Evolutionary conservation across 2,797 vertebrate species (phyloP).

Genomic region (Artibeus lituratus): DNA sequence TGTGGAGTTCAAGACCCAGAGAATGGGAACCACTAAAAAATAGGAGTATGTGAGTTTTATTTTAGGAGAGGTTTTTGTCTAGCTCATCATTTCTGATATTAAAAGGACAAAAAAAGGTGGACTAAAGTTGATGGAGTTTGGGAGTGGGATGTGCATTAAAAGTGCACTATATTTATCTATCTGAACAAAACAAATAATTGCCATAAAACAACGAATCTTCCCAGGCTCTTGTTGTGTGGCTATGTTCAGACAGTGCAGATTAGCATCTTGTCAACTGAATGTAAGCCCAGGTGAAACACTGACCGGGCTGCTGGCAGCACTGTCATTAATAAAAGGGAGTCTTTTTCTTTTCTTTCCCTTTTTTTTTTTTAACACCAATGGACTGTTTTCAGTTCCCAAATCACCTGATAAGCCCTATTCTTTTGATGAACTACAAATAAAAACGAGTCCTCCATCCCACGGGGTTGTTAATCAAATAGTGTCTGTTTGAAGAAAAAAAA

Average conservation of each 20-base stretch:
- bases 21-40: background rate
- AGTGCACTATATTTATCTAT: background rate
- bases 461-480: constrained; percentile 55
- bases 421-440: constrained; percentile 67
- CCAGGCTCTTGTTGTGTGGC: background rate
- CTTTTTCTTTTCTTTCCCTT: background rate
- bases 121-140: background rate
- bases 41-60: background rate
- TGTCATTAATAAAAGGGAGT: constrained; percentile 17
- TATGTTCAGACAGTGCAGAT: background rate
- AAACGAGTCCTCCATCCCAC: constrained; percentile 36
- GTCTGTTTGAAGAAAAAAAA: constrained; percentile 49
- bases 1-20: background rate
- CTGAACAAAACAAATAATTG: background rate
- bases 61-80: background rate
- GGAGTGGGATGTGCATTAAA: background rate
- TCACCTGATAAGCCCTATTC: constrained; percentile 62
- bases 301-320: background rate
- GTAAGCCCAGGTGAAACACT: constrained; percentile 1
- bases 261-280: constrained; percentile 48
- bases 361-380: background rate
- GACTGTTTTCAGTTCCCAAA: constrained; percentile 52
- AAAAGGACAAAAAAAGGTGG: background rate
- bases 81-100: background rate
- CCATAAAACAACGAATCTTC: background rate